Evolutionary conservation across 2,113 vertebrate species (phyloP).

Genomic region (Prolemur simus): DNA sequence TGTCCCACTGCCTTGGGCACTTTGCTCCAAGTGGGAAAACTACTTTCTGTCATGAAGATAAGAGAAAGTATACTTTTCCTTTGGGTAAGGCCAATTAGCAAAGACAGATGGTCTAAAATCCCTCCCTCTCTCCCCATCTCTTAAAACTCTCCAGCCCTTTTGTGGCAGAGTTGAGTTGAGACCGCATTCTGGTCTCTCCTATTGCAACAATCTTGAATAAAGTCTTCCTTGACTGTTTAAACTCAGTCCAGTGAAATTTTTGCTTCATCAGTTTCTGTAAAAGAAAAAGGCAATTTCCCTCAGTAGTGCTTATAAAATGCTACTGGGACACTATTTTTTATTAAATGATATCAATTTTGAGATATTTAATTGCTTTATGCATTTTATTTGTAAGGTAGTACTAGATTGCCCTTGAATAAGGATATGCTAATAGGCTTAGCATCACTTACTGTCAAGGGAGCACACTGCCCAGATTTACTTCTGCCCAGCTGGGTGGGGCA

Average conservation of each 20-base stretch:
- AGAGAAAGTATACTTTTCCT: neutral
- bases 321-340: conserved; percentile 62
- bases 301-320: conserved; percentile 53
- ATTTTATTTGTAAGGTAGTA: conserved; percentile 69
- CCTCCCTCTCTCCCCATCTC: neutral
- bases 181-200: neutral
- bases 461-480: neutral
- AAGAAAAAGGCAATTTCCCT: conserved; percentile 45
- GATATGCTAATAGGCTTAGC: neutral
- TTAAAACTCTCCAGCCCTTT: neutral
- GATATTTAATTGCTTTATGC: conserved; percentile 63
- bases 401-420: neutral
- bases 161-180: neutral
- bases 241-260: neutral
- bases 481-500: neutral
- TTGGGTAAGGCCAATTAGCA: neutral
- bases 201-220: neutral
- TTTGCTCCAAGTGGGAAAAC: neutral
- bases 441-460: neutral
- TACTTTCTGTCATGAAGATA: neutral
- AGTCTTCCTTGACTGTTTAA: neutral
- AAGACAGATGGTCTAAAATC: neutral
- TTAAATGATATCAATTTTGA: conserved; percentile 66
- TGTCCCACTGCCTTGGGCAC: neutral
- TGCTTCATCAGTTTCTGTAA: neutral